These are phyloP conservation scores for Bombus fervidus DNA, from an alignment of 1,140 invertebrate species.

Conservation along the genomic window DNA sequence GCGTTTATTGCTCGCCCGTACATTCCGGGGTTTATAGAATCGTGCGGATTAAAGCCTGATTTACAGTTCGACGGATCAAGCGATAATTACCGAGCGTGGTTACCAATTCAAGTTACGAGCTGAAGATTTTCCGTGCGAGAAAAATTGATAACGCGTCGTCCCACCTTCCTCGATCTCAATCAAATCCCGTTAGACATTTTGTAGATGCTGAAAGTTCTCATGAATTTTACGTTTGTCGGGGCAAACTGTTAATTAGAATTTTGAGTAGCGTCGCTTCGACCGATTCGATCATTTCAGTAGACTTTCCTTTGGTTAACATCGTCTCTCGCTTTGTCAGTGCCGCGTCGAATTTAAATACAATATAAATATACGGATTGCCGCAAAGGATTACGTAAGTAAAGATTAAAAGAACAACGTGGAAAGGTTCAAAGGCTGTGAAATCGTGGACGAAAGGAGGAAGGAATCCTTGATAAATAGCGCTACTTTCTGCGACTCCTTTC, in stretches of 20 bases:
- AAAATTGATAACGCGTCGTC: no score
- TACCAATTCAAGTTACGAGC: no score
- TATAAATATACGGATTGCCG: background rate
- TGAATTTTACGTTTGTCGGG: background rate
- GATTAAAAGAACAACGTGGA: slow-evolving; percentile 28
- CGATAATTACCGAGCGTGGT: background rate
- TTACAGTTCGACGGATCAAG: background rate
- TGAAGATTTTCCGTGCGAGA: no score
- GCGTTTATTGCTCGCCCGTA: background rate
- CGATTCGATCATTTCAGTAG: background rate
- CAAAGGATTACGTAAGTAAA: background rate
- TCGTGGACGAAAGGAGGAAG: background rate
- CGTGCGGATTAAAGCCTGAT: background rate
- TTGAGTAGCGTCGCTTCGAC: background rate
- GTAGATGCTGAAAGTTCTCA: no score
- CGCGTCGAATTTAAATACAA: background rate
- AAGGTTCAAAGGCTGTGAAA: background rate
- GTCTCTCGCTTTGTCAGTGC: no score
- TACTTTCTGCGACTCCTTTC: background rate
- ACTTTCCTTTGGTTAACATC: background rate
- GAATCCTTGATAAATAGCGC: slow-evolving; percentile 12
- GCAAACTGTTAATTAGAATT: background rate
- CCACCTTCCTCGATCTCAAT: background rate
- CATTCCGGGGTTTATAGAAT: background rate
- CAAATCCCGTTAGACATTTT: background rate